Evolutionary conservation across 92 coral and sea anemone species (phyloP), one percentile per base, ranked within the genome.

Genomic region (Heteractis magnifica): DNA sequence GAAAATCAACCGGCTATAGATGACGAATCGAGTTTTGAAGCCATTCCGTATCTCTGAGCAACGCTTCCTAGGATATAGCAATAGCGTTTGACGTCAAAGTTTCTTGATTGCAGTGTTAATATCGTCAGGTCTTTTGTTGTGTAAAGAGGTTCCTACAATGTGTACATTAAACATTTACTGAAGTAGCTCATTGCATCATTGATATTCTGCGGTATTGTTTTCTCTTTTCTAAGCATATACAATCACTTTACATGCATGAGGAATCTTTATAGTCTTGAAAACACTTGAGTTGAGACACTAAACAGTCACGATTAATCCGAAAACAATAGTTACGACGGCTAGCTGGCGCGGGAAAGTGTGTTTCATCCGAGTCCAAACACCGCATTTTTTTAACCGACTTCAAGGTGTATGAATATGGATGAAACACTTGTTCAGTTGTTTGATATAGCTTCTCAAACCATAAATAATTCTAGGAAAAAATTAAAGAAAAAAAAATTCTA

Each of bases 1-100:
- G n/a, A n/a, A n/a, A n/a, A n/a, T n/a, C n/a, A n/a, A n/a, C n/a
- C 64, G n/a, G 15, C 41, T 20, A 56, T 70, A 44, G 84, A 81
- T 6, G 50, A 9, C 5, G 84, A 81, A 65, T 71, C 84, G 10
- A 81, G 77, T 44, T 81, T n/a, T 26, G 84, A 81, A 70, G 21
- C 77, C 15, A 81, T 81, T 48, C 84, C 84, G 56, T 81, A 49
- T 51, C 84, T 81, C 13, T 81, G 76, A 81, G 3, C 73, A 23
- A 21, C 73, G 4, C 73, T 13, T 4, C 49, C 34, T 34, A 34
- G 3, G 18, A 48, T 41, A 68, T 26, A 68, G 26, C 73, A 20
- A 68, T 68, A 10, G 49, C 49, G 23, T 68, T 68, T 68, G 44
- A 68, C 70, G 70, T 68, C 73, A 68, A 26, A 64, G 21, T 64